phyloP scores from a whole-genome alignment of 2,888 invertebrate genomes.

The Shargacucullia verbasci region DNA sequence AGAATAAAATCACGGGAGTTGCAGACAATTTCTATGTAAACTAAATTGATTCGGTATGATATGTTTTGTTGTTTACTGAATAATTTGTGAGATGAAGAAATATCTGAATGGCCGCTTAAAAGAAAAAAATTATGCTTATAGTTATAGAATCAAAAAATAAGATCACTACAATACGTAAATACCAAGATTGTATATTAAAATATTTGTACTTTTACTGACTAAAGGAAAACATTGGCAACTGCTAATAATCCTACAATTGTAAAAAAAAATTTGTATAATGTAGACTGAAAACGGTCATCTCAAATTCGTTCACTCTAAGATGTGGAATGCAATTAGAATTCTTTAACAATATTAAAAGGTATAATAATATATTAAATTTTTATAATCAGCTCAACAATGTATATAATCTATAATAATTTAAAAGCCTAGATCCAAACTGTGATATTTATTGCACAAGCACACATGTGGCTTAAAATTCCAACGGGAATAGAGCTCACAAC shows the following conservation, averaged over 20 bases:
- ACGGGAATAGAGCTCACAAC: slow-evolving; percentile 89
- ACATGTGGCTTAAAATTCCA: slow-evolving; percentile 88
- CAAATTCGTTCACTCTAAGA: slow-evolving; percentile 89
- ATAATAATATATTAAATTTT: slow-evolving; percentile 90
- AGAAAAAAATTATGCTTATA: slow-evolving; percentile 88
- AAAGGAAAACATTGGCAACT: slow-evolving; percentile 91
- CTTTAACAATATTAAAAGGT: slow-evolving; percentile 90
- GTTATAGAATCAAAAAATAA: slow-evolving; percentile 87
- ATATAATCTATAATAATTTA: slow-evolving; percentile 90
- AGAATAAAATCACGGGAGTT: slow-evolving; percentile 75
- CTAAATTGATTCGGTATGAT: slow-evolving; percentile 84
- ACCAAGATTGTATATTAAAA: slow-evolving; percentile 91
- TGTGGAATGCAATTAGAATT: slow-evolving; percentile 90
- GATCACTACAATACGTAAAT: slow-evolving; percentile 89
- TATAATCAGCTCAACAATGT: slow-evolving; percentile 91
- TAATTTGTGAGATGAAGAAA: slow-evolving; percentile 82
- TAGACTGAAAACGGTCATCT: slow-evolving; percentile 88
- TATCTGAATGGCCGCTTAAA: slow-evolving; percentile 83
- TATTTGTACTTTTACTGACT: slow-evolving; percentile 96
- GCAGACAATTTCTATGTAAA: slow-evolving; percentile 75
- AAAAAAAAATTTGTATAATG: slow-evolving; percentile 88
- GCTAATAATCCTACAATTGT: slow-evolving; percentile 88
- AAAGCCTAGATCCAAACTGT: slow-evolving; percentile 90
- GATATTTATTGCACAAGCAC: slow-evolving; percentile 90
- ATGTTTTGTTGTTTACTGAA: slow-evolving; percentile 87